Conservation (phyloP, 2,888 invertebrate genomes). For the Flexamia atlantica region DNA sequence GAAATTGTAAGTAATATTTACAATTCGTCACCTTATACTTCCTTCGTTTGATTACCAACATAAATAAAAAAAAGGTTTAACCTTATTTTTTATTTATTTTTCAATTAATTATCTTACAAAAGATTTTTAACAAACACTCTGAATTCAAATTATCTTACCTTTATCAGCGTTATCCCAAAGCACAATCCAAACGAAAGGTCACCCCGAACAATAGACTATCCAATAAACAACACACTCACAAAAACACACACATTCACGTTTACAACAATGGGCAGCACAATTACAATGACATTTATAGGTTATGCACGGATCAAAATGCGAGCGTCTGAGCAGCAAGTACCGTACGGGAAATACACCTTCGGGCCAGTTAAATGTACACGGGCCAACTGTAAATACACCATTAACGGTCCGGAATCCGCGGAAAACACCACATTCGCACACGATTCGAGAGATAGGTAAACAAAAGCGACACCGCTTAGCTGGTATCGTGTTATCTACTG, state of each 20-base stretch:
- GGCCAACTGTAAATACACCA: neutral
- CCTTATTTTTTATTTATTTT: no score
- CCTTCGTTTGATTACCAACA: no score
- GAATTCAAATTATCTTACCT: neutral
- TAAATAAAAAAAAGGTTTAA: no score
- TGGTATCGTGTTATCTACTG: conserved; percentile 35
- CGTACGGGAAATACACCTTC: neutral
- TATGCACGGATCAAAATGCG: neutral
- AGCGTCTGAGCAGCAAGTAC: neutral
- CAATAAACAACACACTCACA: neutral
- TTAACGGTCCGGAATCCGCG: neutral
- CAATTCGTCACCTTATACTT: no score
- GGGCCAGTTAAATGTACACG: neutral
- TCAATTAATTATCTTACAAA: no score
- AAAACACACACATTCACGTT: conserved; percentile 11
- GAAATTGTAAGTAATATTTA: no score
- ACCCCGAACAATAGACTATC: neutral
- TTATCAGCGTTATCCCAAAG: neutral
- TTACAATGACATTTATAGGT: neutral
- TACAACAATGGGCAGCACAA: conserved; percentile 9
- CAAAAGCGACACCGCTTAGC: conserved; percentile 4
- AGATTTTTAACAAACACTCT: neutral
- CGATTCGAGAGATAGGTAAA: conserved; percentile 24
- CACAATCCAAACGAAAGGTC: neutral
- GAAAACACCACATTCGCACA: neutral